These are phyloP conservation scores for Tetramorium alpestre DNA, from an alignment of 1,140 invertebrate genomes.

Conservation along the genomic window DNA sequence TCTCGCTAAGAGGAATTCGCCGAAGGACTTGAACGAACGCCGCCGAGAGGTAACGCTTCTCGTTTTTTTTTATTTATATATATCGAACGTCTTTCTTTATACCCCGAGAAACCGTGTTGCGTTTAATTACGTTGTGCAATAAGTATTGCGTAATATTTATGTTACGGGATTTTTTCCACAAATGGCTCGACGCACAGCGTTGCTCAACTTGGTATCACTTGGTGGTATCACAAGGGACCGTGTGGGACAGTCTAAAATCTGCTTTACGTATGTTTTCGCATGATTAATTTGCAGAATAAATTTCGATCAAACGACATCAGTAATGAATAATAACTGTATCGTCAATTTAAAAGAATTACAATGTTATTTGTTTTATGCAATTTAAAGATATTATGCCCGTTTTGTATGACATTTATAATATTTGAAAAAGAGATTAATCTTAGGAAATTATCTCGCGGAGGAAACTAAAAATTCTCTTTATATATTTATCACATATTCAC, in stretches of 20 bases:
- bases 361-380: background rate
- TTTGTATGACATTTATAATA: background rate
- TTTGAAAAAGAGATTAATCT: background rate
- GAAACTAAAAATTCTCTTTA: background rate
- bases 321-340: background rate
- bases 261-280: background rate
- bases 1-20: slow-evolving; percentile 25
- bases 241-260: background rate
- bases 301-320: background rate
- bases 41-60: background rate
- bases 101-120: background rate
- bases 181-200: background rate
- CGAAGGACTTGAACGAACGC: slow-evolving; percentile 22
- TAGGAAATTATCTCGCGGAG: background rate
- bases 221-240: background rate
- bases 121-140: slow-evolving; percentile 54
- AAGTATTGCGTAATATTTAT: slow-evolving; percentile 42
- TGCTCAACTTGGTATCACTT: background rate
- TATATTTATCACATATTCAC: background rate
- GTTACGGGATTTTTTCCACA: slow-evolving; percentile 23
- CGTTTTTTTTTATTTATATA: slow-evolving; percentile 33
- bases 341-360: background rate
- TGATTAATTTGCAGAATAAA: background rate
- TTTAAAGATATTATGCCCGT: background rate
- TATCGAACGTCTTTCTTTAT: slow-evolving; percentile 20